A percentile compares a stretch with the other conserved stretches of the same genome.
Evolutionary conservation across 2,113 vertebrate genomes (phyloP).

Genomic region (Mesembrinibis cayennensis): DNA sequence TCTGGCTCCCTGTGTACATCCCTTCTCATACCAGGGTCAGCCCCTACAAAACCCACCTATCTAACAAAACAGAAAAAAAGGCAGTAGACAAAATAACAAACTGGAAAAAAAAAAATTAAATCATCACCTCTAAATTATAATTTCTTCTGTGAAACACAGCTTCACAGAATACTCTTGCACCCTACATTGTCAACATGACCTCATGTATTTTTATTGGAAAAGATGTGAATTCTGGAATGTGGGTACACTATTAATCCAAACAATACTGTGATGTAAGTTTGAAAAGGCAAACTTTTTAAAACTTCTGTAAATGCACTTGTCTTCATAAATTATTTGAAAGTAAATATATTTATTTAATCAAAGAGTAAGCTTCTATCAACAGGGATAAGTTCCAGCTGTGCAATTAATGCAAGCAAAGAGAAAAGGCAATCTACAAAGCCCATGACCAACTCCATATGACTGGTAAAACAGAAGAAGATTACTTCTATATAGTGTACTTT

Average conservation of each 20-base stretch:
- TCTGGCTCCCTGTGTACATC: background rate
- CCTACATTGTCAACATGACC: background rate
- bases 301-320: background rate
- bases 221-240: background rate
- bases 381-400: background rate
- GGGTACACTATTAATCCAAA: background rate
- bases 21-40: background rate
- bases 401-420: background rate
- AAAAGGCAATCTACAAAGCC: background rate
- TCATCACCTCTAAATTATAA: background rate
- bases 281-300: background rate
- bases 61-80: background rate
- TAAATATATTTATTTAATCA: background rate
- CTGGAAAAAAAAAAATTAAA: background rate
- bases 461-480: constrained; percentile 32
- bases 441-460: background rate
- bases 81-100: background rate
- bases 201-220: background rate
- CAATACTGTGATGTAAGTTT: background rate
- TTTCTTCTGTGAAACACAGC: background rate
- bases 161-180: background rate
- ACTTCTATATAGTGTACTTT: background rate
- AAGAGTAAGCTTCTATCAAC: background rate
- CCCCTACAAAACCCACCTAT: background rate
- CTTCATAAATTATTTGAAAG: background rate